Percentiles rank a stretch among this genome's conserved stretches.
These are phyloP conservation scores for Platycheirus albimanus DNA, from an alignment of 2,888 invertebrate species.

Conservation along the genomic window DNA sequence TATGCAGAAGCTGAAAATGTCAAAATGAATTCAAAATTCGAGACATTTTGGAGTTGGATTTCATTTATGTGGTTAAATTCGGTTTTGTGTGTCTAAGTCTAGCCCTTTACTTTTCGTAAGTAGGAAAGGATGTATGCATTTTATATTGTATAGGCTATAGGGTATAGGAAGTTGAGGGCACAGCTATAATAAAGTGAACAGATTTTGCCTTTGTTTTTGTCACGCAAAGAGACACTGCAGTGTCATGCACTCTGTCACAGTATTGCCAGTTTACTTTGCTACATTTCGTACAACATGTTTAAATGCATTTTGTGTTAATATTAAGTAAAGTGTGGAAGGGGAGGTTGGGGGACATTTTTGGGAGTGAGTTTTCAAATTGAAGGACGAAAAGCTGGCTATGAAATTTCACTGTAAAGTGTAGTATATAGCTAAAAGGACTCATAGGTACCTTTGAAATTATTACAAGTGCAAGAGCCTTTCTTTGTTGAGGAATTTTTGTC, in stretches of 20 bases:
- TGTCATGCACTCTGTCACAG: slow-evolving; percentile 35
- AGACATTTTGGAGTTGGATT: slow-evolving; percentile 69
- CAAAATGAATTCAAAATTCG: slow-evolving; percentile 72
- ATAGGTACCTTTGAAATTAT: background rate
- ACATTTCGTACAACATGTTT: slow-evolving; percentile 13
- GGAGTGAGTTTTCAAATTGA: background rate
- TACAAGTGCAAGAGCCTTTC: background rate
- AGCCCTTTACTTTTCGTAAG: too few species aligned
- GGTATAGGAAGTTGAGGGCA: background rate
- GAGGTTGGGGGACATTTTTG: background rate
- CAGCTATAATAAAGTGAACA: slow-evolving; percentile 53
- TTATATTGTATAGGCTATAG: too few species aligned
- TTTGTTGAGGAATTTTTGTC: slow-evolving; percentile 1
- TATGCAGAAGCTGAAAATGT: slow-evolving; percentile 45
- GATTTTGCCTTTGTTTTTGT: slow-evolving; percentile 63
- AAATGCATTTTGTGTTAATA: slow-evolving; percentile 28
- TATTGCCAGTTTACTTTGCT: slow-evolving; percentile 29
- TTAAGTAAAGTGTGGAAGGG: background rate
- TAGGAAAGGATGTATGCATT: too few species aligned
- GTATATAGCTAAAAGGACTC: background rate
- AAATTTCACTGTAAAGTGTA: background rate
- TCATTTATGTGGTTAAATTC: slow-evolving; percentile 70
- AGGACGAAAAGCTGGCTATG: background rate
- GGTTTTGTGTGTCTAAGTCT: slow-evolving; percentile 66
- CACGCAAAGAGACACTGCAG: slow-evolving; percentile 53